phyloP scores from a whole-genome alignment of 2,888 invertebrate genomes.

The Tanypteryx hageni region DNA sequence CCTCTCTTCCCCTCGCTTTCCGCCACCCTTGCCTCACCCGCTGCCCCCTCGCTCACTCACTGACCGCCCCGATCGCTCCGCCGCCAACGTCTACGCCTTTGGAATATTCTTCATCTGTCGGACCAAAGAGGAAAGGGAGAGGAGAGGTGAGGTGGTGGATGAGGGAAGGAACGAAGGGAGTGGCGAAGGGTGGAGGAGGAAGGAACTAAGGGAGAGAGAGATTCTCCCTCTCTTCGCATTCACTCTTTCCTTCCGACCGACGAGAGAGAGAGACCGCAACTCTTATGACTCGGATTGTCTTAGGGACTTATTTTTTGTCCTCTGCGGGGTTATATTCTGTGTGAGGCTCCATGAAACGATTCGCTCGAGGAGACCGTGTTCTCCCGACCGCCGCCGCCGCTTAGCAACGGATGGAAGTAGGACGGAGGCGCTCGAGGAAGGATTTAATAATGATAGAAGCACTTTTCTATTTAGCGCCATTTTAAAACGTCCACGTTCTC shows the following conservation, averaged over 20 bases:
- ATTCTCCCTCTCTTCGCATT: not conserved
- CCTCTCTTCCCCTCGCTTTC: not conserved
- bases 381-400: not conserved
- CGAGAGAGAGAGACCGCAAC: not conserved
- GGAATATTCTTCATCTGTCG: not conserved
- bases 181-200: no score
- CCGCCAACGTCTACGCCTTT: not conserved
- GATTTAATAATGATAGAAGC: not conserved
- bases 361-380: not conserved
- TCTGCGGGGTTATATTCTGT: not conserved
- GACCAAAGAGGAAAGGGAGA: no score
- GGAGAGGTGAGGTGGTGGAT: no score
- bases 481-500: no score
- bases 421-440: not conserved
- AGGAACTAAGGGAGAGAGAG: not conserved
- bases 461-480: no score
- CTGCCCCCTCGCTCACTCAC: not conserved
- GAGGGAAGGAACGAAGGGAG: not conserved
- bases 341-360: not conserved
- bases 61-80: not conserved
- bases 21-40: not conserved
- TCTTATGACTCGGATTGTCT: slow-evolving; percentile 19
- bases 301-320: not conserved
- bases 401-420: slow-evolving; percentile 1
- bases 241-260: not conserved